These are phyloP conservation scores for Rhea americana DNA, from an alignment of 2,113 vertebrate genomes.

Conservation along the genomic window DNA sequence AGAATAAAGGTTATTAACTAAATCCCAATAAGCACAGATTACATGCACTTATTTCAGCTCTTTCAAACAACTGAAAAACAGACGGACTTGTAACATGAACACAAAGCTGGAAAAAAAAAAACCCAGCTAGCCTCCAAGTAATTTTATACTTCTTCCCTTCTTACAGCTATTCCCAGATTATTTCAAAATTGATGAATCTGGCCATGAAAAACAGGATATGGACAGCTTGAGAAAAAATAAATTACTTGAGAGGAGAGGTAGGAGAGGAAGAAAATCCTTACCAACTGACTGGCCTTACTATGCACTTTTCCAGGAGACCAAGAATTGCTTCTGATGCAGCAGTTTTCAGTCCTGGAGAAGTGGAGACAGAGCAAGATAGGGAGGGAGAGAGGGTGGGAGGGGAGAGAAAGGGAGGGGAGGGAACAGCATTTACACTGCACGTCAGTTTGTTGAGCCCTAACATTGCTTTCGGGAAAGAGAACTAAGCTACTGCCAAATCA, in stretches of 20 bases:
- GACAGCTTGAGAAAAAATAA: neutral
- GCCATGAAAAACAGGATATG: accelerated
- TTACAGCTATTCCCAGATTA: neutral
- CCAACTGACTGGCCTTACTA: slow-evolving; percentile 38
- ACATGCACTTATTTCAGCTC: neutral
- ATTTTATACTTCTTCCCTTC: neutral
- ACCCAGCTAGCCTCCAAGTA: neutral
- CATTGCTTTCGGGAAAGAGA: neutral
- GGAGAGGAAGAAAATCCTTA: slow-evolving; percentile 54
- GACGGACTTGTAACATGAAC: neutral
- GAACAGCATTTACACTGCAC: neutral
- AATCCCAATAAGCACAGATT: accelerated
- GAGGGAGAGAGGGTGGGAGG: neutral
- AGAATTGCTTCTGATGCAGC: slow-evolving; percentile 61
- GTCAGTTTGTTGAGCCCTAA: slow-evolving; percentile 7
- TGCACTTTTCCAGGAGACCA: slow-evolving; percentile 62
- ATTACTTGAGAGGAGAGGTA: neutral
- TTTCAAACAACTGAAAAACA: neutral
- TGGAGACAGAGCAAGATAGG: neutral
- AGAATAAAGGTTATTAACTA: neutral
- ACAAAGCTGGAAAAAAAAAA: neutral
- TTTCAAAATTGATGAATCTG: neutral
- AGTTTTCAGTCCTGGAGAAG: slow-evolving; percentile 27
- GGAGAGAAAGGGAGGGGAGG: neutral
- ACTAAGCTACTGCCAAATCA: neutral